These are phyloP conservation scores for Megalurothrips usitatus DNA, from an alignment of 2,888 invertebrate species.

Conservation along the genomic window DNA sequence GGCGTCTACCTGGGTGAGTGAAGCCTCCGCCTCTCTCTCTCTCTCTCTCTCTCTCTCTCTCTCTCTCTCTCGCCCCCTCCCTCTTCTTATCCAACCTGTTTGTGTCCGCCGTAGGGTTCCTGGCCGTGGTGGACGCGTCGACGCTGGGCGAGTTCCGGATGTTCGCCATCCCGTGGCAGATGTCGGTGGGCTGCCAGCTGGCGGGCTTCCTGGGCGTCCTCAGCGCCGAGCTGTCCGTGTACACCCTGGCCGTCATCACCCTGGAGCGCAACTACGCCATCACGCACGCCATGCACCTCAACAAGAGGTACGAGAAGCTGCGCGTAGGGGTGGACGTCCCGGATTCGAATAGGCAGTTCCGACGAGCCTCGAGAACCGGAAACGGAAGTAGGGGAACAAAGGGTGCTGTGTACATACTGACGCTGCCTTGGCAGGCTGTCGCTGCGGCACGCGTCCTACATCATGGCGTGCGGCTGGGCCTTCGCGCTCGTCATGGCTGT, in stretches of 20 bases:
- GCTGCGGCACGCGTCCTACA: constrained; percentile 81
- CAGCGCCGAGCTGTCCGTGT: constrained; percentile 90
- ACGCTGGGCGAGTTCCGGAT: constrained; percentile 93
- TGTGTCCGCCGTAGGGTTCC: constrained; percentile 58
- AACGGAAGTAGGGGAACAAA: no score
- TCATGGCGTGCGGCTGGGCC: constrained; percentile 90
- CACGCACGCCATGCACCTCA: constrained; percentile 95
- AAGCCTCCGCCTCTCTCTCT: neutral
- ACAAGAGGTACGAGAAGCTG: constrained; percentile 54
- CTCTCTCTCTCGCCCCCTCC: neutral
- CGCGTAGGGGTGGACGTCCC: neutral
- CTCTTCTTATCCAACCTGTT: neutral
- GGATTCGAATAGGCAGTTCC: neutral
- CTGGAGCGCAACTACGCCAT: constrained; percentile 94
- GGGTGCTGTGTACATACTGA: no score
- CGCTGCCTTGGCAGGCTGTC: constrained; percentile 61
- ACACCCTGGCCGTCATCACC: constrained; percentile 93
- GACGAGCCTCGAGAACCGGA: no score
- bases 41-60: neutral
- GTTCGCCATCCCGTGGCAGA: constrained; percentile 97
- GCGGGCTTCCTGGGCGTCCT: constrained; percentile 94
- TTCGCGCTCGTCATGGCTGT: constrained; percentile 82
- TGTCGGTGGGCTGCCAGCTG: constrained; percentile 85
- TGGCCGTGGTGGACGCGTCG: constrained; percentile 93
- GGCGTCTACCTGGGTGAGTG: constrained; percentile 78